These are phyloP conservation scores for Chaitophorus viminalis DNA, from an alignment of 2,888 invertebrate genomes.

Conservation along the genomic window DNA sequence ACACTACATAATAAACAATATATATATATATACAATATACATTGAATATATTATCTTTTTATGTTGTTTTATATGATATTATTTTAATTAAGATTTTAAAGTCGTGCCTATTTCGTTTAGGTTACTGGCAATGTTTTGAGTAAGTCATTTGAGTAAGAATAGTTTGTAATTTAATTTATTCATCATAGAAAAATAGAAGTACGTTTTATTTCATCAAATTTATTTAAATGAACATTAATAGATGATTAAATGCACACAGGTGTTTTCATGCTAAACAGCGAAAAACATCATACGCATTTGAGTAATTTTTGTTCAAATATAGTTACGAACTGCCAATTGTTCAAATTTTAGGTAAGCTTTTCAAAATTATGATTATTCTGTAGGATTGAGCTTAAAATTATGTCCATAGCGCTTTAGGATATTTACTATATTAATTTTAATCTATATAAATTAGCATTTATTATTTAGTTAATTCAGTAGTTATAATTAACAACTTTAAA, in stretches of 20 bases:
- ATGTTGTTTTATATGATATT: no score
- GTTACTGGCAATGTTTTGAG: neutral
- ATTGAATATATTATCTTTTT: no score
- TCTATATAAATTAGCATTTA: neutral
- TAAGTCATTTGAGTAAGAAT: neutral
- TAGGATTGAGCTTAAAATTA: neutral
- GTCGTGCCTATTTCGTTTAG: neutral
- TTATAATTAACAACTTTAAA: neutral
- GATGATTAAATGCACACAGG: slow-evolving; percentile 13
- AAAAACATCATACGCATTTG: neutral
- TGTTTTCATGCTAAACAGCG: slow-evolving; percentile 22
- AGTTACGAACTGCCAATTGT: slow-evolving; percentile 30
- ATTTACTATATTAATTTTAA: neutral
- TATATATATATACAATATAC: neutral
- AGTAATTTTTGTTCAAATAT: slow-evolving; percentile 14
- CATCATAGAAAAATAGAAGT: neutral
- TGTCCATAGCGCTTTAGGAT: no score
- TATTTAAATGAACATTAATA: slow-evolving; percentile 11
- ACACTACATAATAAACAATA: neutral
- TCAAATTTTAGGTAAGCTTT: slow-evolving; percentile 19
- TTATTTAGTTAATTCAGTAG: neutral
- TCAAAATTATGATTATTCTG: slow-evolving; percentile 7
- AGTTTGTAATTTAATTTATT: neutral
- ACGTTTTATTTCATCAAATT: neutral
- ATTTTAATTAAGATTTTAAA: neutral